These are phyloP conservation scores for Oreohelix idahoensis DNA, from an alignment of 1,140 invertebrate species.

Conservation along the genomic window DNA sequence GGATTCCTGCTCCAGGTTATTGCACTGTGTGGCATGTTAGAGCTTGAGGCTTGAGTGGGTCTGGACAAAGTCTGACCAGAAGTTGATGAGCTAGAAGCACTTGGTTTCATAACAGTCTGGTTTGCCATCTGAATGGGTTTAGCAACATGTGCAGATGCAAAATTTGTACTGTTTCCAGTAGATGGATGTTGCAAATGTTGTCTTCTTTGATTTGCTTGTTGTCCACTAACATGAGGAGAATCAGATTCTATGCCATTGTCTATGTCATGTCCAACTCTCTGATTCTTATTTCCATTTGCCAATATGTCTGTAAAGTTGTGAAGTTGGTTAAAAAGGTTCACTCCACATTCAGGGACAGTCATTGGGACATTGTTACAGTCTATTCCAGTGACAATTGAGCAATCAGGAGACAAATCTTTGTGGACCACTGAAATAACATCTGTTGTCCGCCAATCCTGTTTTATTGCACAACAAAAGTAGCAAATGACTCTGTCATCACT, in stretches of 20 bases:
- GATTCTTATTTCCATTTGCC: neutral
- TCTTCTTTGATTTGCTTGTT: neutral
- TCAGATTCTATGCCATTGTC: neutral
- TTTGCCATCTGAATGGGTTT: neutral
- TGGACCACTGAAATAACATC: slow-evolving; percentile 47
- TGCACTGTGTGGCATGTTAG: neutral
- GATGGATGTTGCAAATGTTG: neutral
- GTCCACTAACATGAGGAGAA: neutral
- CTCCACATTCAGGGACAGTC: neutral
- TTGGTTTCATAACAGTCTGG: neutral
- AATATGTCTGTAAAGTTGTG: slow-evolving; percentile 13
- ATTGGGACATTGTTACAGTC: slow-evolving; percentile 44
- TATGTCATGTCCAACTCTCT: neutral
- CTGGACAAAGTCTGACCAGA: neutral
- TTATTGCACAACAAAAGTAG: slow-evolving; percentile 46
- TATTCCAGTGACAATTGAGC: slow-evolving; percentile 41
- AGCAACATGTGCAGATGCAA: neutral
- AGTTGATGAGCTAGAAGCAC: neutral
- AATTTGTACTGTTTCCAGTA: neutral
- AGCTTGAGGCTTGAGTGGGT: neutral
- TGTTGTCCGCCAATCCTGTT: slow-evolving; percentile 43
- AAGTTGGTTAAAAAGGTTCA: neutral
- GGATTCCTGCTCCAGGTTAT: neutral
- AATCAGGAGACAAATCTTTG: slow-evolving; percentile 40
- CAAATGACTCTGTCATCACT: slow-evolving; percentile 45